These are phyloP conservation scores for Sinocyclocheilus grahami DNA, from an alignment of 2,113 vertebrate genomes.

Conservation along the genomic window DNA sequence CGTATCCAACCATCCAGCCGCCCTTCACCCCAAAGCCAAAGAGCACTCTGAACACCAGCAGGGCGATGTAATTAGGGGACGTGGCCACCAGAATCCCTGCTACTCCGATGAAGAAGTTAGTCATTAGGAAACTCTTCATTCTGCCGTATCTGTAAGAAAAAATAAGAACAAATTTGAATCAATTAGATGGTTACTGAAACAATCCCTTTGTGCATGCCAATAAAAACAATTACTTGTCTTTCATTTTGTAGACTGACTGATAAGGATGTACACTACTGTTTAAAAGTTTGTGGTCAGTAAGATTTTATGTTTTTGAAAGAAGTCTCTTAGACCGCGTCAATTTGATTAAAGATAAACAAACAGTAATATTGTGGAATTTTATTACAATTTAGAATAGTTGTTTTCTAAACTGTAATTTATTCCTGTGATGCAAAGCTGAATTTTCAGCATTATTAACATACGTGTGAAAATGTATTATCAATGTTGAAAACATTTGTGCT, in stretches of 20 bases:
- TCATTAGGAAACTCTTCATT: conserved; percentile 84
- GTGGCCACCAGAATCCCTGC: conserved; percentile 87
- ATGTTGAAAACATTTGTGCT: too few species aligned
- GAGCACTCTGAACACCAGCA: conserved; percentile 88
- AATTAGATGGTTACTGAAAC: background rate
- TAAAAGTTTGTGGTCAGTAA: too few species aligned
- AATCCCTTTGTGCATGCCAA: background rate
- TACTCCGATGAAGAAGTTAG: conserved; percentile 82
- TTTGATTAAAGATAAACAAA: too few species aligned
- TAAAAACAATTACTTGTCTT: background rate
- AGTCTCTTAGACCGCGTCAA: background rate
- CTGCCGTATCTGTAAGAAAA: conserved; percentile 84
- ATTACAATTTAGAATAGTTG: too few species aligned
- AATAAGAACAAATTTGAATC: background rate
- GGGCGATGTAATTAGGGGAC: conserved; percentile 81
- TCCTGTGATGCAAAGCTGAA: too few species aligned
- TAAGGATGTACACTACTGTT: too few species aligned
- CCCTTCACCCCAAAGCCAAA: conserved; percentile 91
- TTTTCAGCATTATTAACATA: too few species aligned
- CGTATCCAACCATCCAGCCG: conserved; percentile 91
- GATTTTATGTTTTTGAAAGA: background rate
- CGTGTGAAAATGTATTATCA: too few species aligned
- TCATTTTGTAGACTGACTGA: background rate
- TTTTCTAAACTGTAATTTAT: too few species aligned
- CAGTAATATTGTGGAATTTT: background rate